phyloP scores from a whole-genome alignment of 2,113 vertebrate species.

The Hiodon tergisus region DNA sequence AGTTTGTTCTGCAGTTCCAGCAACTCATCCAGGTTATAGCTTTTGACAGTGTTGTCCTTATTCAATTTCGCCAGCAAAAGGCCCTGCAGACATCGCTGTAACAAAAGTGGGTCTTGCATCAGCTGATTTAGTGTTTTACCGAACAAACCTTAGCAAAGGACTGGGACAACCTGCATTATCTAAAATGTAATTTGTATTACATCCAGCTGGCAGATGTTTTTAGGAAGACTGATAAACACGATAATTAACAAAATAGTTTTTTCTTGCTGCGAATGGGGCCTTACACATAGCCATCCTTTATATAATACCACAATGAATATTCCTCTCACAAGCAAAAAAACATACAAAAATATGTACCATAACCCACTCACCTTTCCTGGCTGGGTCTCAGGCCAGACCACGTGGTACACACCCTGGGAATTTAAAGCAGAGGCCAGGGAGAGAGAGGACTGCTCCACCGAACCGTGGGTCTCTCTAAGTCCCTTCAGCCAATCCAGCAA shows the following conservation, averaged over 20 bases:
- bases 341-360: not conserved
- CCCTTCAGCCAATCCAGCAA: constrained; percentile 57
- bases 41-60: constrained; percentile 26
- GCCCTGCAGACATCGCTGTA: constrained; percentile 45
- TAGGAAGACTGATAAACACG: no score
- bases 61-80: constrained; percentile 38
- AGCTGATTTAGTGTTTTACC: not conserved
- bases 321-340: no score
- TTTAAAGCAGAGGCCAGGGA: constrained; percentile 62
- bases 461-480: constrained; percentile 65
- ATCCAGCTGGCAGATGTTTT: no score
- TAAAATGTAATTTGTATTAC: no score
- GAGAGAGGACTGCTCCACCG: constrained; percentile 65
- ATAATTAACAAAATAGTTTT: no score
- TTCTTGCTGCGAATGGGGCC: no score
- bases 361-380: constrained; percentile 41
- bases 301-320: no score
- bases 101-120: constrained; percentile 2
- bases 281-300: no score
- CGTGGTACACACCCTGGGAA: constrained; percentile 53
- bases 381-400: constrained; percentile 44
- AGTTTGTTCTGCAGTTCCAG: constrained; percentile 69
- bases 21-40: constrained; percentile 55
- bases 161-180: no score
- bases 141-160: not conserved